Base-by-base conservation (phyloP, 2,113 vertebrate species). In the Tragulus kanchil region DNA sequence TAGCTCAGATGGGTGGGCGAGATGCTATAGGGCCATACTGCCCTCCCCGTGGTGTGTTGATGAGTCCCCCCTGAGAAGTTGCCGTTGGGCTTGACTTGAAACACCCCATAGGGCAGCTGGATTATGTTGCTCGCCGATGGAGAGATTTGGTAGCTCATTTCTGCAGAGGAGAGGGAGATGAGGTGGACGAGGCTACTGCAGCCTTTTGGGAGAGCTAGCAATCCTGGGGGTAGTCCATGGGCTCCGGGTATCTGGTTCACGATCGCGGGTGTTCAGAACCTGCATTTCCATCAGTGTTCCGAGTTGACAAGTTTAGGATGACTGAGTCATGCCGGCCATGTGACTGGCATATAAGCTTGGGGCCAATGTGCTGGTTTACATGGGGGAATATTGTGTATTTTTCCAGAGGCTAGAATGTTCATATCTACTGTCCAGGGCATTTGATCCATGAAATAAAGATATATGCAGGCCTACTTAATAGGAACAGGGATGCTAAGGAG, bases 351-450 rank as follows among this genome's bases (percentile, higher is more conserved):
- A 11, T 52, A 77, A 96, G 58, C 42, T 3, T 45, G 58, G 69
- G 26, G 11, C 62, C 77, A 78, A 17, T 82, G 69, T 71, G 84
- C 88, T 71, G 54, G 59, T 69, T 93, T 94, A 81, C 64, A 61
- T 42, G 90, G 31, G 31, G 81, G 89, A 79, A 89, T 90, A 90
- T 26, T 31, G 62, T 94, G 71, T 89, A 54, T 85, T 93, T 96
- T 95, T 94, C 82, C 65, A 82, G 17, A 36, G 65, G 75, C 48
- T 54, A 23, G 36, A 71, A 59, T 94, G 75, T 77, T 85, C 69
- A 19, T 85, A 85, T 62, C 58, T 78, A 19, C 62, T 73, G 50
- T 84, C 25, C 9, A 36, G 78, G 65, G 23, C 5, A 45, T 45
- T 56, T 67, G 14, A 6, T 88, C 15, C 13, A 7, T 61, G 45